These are phyloP conservation scores for Bhutanitis thaidina DNA, from an alignment of 2,888 invertebrate genomes.

Conservation along the genomic window DNA sequence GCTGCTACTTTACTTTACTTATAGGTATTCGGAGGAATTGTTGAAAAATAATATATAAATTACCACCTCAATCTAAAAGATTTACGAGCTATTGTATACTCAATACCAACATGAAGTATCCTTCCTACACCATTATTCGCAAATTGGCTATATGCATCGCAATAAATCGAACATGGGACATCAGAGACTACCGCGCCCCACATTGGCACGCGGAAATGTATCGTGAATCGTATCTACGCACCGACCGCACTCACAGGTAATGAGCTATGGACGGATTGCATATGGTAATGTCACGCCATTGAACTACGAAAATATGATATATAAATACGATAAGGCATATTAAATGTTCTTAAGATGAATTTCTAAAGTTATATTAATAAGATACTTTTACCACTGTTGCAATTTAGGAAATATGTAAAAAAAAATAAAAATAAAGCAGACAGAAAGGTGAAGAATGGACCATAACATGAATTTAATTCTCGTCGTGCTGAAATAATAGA, in stretches of 20 bases:
- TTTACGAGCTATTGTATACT: conserved; percentile 2
- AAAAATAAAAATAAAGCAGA: no score
- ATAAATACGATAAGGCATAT: not conserved
- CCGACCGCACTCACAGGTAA: conserved; percentile 5
- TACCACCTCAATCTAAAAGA: not conserved
- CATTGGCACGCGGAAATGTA: conserved; percentile 15
- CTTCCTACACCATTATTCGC: conserved; percentile 15
- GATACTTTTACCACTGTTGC: no score
- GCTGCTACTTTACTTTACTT: no score
- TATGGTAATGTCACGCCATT: conserved; percentile 18
- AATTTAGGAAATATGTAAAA: no score
- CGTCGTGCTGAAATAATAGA: no score
- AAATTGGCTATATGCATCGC: conserved; percentile 7
- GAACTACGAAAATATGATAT: conserved; percentile 4
- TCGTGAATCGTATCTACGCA: conserved; percentile 7
- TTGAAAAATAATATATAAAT: not conserved
- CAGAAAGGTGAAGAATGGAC: no score
- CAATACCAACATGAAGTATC: not conserved
- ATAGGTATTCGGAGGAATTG: no score
- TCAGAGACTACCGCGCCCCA: conserved; percentile 12
- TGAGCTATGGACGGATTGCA: conserved; percentile 12
- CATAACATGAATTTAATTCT: no score
- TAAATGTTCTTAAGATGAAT: no score
- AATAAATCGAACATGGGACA: conserved; percentile 12
- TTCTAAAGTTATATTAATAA: no score